Conservation (phyloP, 1,140 invertebrate species). For the Archegozetes longisetosus region DNA sequence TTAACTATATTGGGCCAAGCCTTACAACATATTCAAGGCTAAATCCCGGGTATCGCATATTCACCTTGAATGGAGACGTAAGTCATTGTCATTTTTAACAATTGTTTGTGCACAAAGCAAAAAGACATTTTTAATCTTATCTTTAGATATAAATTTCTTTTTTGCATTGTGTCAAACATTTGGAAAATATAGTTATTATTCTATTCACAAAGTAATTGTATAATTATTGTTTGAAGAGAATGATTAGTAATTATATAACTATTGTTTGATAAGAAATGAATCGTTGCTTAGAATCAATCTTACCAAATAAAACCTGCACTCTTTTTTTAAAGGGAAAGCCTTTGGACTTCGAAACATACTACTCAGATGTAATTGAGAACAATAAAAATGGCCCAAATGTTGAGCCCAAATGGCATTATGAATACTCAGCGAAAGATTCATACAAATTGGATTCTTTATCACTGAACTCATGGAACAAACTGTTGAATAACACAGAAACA, state of each 20-base stretch:
- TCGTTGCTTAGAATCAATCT: too few species aligned
- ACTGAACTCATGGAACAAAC: constrained; percentile 66
- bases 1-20: constrained; percentile 10
- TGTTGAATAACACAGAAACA: constrained; percentile 61
- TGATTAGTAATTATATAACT: too few species aligned
- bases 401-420: constrained; percentile 64
- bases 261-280: too few species aligned
- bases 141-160: too few species aligned
- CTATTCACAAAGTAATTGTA: too few species aligned
- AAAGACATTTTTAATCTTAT: too few species aligned
- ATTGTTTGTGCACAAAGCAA: background rate
- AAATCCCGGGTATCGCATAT: constrained; percentile 12
- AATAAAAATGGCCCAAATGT: constrained; percentile 29
- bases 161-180: too few species aligned
- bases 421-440: constrained; percentile 63
- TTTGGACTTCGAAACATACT: background rate
- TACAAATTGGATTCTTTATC: constrained; percentile 62
- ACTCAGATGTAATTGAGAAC: background rate
- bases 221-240: too few species aligned
- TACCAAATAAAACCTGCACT: too few species aligned
- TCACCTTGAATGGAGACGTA: background rate
- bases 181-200: too few species aligned
- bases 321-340: background rate
- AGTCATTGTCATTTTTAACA: background rate
- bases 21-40: constrained; percentile 13